These are phyloP conservation scores for Myathropa florea DNA, from an alignment of 2,888 invertebrate species.

Conservation along the genomic window DNA sequence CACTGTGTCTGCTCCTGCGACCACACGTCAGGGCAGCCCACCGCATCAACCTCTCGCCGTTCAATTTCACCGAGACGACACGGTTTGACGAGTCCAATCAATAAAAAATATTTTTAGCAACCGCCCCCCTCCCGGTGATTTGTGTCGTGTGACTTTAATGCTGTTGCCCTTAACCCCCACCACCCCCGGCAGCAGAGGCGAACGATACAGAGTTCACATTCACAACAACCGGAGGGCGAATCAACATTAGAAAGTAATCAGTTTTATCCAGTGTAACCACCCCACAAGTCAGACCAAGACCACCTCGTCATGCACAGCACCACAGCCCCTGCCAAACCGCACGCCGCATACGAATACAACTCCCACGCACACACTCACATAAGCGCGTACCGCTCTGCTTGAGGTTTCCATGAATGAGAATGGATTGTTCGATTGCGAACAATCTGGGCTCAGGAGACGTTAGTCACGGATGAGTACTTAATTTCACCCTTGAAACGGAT, in stretches of 20 bases:
- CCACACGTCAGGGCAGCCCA: not conserved
- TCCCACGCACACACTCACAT: not conserved
- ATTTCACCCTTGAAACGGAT: constrained; percentile 76
- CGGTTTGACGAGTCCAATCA: constrained; percentile 65
- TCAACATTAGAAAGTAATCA: constrained; percentile 73
- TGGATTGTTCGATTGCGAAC: constrained; percentile 70
- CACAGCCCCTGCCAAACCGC: constrained; percentile 25
- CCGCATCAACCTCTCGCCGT: not conserved
- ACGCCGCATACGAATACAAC: constrained; percentile 12
- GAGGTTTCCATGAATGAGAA: constrained; percentile 67
- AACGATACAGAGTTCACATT: constrained; percentile 42
- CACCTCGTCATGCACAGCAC: constrained; percentile 1
- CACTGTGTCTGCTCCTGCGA: not conserved
- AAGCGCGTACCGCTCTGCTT: constrained; percentile 56
- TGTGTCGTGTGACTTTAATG: constrained; percentile 64
- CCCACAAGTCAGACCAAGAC: not conserved
- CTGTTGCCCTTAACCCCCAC: constrained; percentile 8
- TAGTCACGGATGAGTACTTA: constrained; percentile 79
- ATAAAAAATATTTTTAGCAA: constrained; percentile 57
- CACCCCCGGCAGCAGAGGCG: constrained; percentile 21
- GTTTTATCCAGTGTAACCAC: constrained; percentile 71
- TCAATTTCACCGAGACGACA: constrained; percentile 33
- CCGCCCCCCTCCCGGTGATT: constrained; percentile 43
- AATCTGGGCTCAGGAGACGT: constrained; percentile 73
- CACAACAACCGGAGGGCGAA: constrained; percentile 65